phyloP scores from a whole-genome alignment of 2,888 invertebrate genomes.

The Sipha maydis region DNA sequence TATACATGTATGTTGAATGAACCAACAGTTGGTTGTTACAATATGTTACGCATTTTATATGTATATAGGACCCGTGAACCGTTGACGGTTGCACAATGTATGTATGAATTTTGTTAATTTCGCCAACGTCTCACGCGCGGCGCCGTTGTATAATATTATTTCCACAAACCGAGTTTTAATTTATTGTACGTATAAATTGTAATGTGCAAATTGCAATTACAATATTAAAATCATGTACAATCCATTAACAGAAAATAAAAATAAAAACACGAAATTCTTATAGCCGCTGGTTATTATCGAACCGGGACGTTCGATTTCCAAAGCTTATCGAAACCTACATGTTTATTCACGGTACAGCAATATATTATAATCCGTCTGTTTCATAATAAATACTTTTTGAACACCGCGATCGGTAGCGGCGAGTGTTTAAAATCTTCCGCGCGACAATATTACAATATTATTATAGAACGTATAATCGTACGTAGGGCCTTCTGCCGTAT shows the following conservation, averaged over 20 bases:
- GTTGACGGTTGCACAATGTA: not conserved
- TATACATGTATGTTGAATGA: not conserved
- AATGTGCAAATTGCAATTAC: not conserved
- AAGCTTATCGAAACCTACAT: not conserved
- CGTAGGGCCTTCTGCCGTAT: too few relatives aligned
- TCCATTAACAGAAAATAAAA: not conserved
- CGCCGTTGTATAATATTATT: not conserved
- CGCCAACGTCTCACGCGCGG: not conserved
- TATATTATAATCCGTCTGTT: not conserved
- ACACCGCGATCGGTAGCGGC: not conserved
- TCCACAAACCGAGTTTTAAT: not conserved
- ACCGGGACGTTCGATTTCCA: not conserved
- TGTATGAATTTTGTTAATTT: not conserved
- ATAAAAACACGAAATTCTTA: not conserved
- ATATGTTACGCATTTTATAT: not conserved
- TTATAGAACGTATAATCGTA: not conserved
- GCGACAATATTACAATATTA: not conserved
- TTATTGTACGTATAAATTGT: too few relatives aligned
- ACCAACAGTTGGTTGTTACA: not conserved
- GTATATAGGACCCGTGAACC: not conserved
- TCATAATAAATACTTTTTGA: not conserved
- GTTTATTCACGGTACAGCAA: not conserved
- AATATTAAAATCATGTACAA: not conserved
- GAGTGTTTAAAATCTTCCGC: not conserved
- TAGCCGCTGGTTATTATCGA: not conserved